phyloP scores from a whole-genome alignment of 2,888 invertebrate genomes.

The Tenthredo distinguenda region DNA sequence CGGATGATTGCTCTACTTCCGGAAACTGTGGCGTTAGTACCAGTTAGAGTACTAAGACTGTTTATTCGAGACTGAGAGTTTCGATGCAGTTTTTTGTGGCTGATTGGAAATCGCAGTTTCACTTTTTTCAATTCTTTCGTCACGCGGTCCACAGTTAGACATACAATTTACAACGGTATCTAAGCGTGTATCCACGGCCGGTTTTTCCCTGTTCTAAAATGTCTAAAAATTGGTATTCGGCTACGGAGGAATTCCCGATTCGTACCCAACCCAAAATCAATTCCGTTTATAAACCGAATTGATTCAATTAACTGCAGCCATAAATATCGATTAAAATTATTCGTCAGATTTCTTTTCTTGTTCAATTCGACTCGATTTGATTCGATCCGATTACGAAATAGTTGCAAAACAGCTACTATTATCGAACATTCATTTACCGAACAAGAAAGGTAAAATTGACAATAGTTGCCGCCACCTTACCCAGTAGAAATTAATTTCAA shows the following conservation, averaged over 20 bases:
- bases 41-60: conserved; percentile 1
- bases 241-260: neutral
- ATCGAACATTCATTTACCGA: neutral
- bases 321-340: conserved; percentile 55
- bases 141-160: conserved; percentile 27
- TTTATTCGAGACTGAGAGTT: conserved; percentile 29
- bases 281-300: no score
- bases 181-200: neutral
- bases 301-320: no score
- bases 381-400: conserved; percentile 14
- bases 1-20: conserved; percentile 42
- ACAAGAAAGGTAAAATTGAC: conserved; percentile 35
- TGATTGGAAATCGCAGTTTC: conserved; percentile 48
- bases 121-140: conserved; percentile 27
- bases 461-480: neutral
- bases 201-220: conserved; percentile 15
- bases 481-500: conserved; percentile 18
- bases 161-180: neutral
- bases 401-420: conserved; percentile 5
- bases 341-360: conserved; percentile 48
- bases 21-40: conserved; percentile 26
- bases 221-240: neutral
- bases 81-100: neutral
- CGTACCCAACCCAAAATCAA: neutral
- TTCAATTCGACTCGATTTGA: conserved; percentile 24